Conservation (phyloP, 2,113 vertebrate species). For the Chaenocephalus aceratus region DNA sequence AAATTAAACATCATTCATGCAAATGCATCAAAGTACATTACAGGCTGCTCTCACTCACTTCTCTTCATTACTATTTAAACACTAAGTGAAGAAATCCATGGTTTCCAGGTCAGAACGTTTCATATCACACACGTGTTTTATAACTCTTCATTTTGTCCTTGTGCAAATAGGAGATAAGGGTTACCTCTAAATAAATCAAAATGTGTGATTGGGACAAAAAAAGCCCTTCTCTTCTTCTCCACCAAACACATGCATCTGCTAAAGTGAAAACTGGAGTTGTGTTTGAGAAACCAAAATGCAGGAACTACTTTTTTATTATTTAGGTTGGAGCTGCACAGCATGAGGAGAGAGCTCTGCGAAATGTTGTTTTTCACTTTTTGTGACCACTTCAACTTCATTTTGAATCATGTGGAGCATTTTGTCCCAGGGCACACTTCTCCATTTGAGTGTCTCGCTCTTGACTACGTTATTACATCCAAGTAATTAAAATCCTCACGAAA, state of each 20-base stretch:
- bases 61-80: constrained; percentile 19
- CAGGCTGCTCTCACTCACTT: neutral
- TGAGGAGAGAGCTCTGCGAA: neutral
- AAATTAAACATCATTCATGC: neutral
- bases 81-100: neutral
- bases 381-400: constrained; percentile 51
- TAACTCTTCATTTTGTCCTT: neutral
- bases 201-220: no score
- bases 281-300: no score
- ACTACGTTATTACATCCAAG: constrained; percentile 40
- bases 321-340: neutral
- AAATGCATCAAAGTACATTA: neutral
- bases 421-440: neutral
- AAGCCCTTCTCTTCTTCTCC: no score
- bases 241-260: no score
- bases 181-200: no score
- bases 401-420: constrained; percentile 29
- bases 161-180: neutral
- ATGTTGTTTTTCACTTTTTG: neutral
- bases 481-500: constrained; percentile 45
- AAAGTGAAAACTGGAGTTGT: no score
- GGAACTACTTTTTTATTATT: neutral
- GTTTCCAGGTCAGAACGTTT: neutral
- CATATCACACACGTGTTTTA: neutral
- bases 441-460: constrained; percentile 25